Evolutionary conservation across 2,888 invertebrate species (phyloP), one percentile per base, ranked within the genome.

Genomic region (Gastracanthus pulcherrimus): DNA sequence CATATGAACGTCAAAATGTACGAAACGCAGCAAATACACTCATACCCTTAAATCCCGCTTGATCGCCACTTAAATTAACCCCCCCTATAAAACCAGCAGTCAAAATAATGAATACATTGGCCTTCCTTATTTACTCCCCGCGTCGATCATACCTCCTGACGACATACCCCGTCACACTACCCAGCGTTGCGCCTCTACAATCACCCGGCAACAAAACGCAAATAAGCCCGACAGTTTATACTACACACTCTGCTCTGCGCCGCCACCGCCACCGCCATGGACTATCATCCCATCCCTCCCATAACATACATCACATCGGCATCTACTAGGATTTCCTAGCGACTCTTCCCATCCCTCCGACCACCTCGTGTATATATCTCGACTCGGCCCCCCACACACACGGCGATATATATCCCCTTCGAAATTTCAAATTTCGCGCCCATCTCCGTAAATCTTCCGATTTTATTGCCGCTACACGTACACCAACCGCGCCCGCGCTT

Each of bases 201-300:
- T 51, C 51, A 19, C 19, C n/a, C 26, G n/a, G n/a, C n/a, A n/a
- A n/a, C n/a, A n/a, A n/a, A n/a, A n/a, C n/a, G 26, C 55, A 26
- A 55, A 55, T 55, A 55, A 55, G 55, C 55, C 55, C 55, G 26
- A 55, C 55, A 55, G 23, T 55, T 55, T 55, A 55, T 26, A 26
- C 55, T 55, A n/a, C n/a, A n/a, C n/a, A n/a, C n/a, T n/a, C n/a
- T n/a, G n/a, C n/a, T n/a, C n/a, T n/a, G n/a, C n/a, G n/a, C n/a
- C n/a, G n/a, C n/a, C n/a, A n/a, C n/a, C n/a, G n/a, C n/a, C n/a
- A n/a, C n/a, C n/a, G n/a, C n/a, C n/a, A n/a, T n/a, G n/a, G n/a
- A n/a, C n/a, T n/a, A n/a, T n/a, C n/a, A n/a, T n/a, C n/a, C n/a
- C 55, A 23, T 3, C 55, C 13, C 55, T 23, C 55, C 55, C 55